These are phyloP conservation scores for Ganaspis sp. DNA, from an alignment of 1,140 invertebrate species.

Conservation along the genomic window DNA sequence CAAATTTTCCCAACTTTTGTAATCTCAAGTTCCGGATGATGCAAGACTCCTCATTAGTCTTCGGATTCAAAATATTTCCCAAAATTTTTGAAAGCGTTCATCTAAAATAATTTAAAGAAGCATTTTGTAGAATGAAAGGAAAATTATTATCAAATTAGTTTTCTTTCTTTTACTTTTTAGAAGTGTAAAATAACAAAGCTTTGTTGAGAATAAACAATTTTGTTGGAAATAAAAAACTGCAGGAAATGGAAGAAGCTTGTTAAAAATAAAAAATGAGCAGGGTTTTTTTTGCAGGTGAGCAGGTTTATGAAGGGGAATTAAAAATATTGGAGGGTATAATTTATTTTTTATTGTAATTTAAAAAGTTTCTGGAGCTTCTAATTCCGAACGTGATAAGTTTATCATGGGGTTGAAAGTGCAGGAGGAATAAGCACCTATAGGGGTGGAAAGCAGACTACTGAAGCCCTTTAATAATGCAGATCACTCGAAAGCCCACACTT, in stretches of 20 bases:
- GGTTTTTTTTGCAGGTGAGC: too few relatives aligned
- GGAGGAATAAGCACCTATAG: not conserved
- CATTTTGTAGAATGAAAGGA: too few relatives aligned
- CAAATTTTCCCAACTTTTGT: conserved; percentile 23
- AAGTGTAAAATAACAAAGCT: too few relatives aligned
- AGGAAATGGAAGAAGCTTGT: too few relatives aligned
- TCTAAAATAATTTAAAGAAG: too few relatives aligned
- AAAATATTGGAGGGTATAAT: not conserved
- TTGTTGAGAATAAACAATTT: too few relatives aligned
- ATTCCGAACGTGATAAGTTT: too few relatives aligned
- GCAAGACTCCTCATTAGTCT: not conserved
- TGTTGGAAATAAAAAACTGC: too few relatives aligned
- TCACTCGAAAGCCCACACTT: conserved; percentile 38
- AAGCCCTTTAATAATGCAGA: conserved; percentile 50
- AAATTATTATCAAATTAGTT: too few relatives aligned
- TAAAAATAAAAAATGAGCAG: too few relatives aligned
- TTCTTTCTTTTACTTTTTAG: too few relatives aligned
- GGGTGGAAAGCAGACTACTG: conserved; percentile 32
- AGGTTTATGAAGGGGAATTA: too few relatives aligned
- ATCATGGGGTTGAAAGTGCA: not conserved
- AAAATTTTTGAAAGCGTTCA: not conserved
- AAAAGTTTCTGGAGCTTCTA: not conserved
- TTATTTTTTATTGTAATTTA: not conserved
- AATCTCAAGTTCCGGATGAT: not conserved
- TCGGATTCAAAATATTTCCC: not conserved